A percentile compares a stretch with the other conserved stretches of the same genome.
phyloP scores from a whole-genome alignment of 2,888 invertebrate genomes.

The Cantharis nigra region DNA sequence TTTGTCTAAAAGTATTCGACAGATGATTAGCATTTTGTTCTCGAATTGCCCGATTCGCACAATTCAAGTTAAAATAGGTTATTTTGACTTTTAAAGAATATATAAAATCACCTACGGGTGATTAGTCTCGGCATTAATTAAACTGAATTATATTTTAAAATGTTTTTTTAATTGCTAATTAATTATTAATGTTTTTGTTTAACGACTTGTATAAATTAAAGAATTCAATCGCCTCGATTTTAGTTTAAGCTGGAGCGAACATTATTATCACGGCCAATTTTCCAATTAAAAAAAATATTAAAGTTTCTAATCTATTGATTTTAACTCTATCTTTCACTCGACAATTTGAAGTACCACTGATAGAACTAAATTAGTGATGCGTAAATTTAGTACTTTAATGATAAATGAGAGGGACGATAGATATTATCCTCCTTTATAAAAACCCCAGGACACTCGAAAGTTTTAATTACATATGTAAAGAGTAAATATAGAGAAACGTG shows the following conservation, averaged over 20 bases:
- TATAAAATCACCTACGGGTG: neutral
- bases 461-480: neutral
- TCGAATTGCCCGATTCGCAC: neutral
- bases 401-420: slow-evolving; percentile 4
- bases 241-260: neutral
- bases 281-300: neutral
- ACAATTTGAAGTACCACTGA: slow-evolving; percentile 9
- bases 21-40: neutral
- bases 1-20: neutral
- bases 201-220: neutral
- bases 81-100: neutral
- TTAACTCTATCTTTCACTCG: slow-evolving; percentile 10
- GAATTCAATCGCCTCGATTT: neutral
- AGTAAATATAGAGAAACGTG: neutral
- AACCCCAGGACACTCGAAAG: neutral
- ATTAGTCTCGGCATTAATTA: neutral
- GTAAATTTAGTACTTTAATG: slow-evolving; percentile 10
- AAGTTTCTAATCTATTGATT: slow-evolving; percentile 13
- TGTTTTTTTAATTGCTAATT: neutral
- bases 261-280: neutral
- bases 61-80: neutral
- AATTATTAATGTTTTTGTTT: neutral
- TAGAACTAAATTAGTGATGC: slow-evolving; percentile 17
- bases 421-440: neutral
- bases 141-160: neutral